These are phyloP conservation scores for Phalanger gymnotis DNA, from an alignment of 2,797 vertebrate genomes.

Conservation along the genomic window DNA sequence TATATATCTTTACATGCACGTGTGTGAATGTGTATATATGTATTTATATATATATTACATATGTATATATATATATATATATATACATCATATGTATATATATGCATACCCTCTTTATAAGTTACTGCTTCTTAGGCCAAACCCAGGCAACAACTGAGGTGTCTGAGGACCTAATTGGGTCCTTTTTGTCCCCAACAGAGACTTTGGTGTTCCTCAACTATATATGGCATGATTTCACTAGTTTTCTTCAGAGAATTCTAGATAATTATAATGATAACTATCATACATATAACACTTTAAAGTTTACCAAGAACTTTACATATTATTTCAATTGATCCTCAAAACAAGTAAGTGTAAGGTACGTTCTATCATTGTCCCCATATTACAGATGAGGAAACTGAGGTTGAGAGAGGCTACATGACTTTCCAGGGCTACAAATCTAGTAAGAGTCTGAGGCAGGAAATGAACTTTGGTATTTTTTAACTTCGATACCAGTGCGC, in stretches of 20 bases:
- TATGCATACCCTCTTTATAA: neutral
- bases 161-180: neutral
- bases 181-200: neutral
- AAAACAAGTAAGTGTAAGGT: neutral
- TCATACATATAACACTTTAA: too few species aligned
- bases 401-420: neutral
- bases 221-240: neutral
- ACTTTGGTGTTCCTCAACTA: neutral
- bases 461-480: neutral
- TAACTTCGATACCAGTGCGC: neutral
- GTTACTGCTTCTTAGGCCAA: neutral
- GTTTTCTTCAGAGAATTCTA: too few species aligned
- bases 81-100: too few species aligned
- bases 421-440: neutral
- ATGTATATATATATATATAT: too few species aligned
- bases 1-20: too few species aligned
- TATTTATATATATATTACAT: too few species aligned
- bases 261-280: too few species aligned
- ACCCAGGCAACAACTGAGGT: neutral
- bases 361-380: neutral
- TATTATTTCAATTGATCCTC: neutral
- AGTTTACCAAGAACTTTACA: neutral
- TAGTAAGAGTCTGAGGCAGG: neutral
- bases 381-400: neutral
- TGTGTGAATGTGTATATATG: too few species aligned